phyloP scores from a whole-genome alignment of 2,113 vertebrate genomes.

The Melospiza georgiana region DNA sequence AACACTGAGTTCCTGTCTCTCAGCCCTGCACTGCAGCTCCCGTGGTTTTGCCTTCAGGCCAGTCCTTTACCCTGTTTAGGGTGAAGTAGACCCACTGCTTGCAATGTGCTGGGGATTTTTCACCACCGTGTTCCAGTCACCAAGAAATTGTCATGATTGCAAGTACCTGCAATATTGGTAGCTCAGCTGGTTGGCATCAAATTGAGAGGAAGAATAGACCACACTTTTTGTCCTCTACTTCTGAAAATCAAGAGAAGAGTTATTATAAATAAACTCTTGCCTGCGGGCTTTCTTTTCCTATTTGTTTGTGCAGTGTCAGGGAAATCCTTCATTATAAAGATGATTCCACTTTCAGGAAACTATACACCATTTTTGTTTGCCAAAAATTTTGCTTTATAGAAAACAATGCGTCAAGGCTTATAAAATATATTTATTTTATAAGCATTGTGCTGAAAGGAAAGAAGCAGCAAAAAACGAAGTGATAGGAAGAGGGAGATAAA shows the following conservation, averaged over 20 bases:
- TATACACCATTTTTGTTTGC: slow-evolving; percentile 7
- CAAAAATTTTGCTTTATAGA: slow-evolving; percentile 16
- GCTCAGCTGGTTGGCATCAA: not conserved
- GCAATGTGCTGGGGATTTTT: not conserved
- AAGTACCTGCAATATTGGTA: not conserved
- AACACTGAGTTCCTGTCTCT: not conserved
- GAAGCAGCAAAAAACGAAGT: not conserved
- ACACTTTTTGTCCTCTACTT: not conserved
- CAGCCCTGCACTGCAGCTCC: not conserved
- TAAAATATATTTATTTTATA: slow-evolving; percentile 24
- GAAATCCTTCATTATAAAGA: slow-evolving; percentile 57
- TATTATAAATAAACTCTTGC: slow-evolving; percentile 32
- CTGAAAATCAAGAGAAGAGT: slow-evolving; percentile 18
- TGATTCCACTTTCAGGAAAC: slow-evolving; percentile 35
- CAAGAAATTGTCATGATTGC: not conserved
- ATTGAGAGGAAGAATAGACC: not conserved
- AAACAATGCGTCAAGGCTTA: not conserved
- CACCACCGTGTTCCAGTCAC: not conserved
- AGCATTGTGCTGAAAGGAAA: not conserved
- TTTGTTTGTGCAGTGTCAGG: slow-evolving; percentile 33
- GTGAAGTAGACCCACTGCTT: not conserved
- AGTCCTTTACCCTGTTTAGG: not conserved
- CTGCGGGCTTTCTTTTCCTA: slow-evolving; percentile 27
- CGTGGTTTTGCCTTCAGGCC: not conserved
- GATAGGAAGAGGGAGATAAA: not conserved